Percentiles rank a stretch among this genome's conserved stretches.
Conservation (phyloP, 2,888 invertebrate genomes). For the Acanthosepion esculentum region DNA sequence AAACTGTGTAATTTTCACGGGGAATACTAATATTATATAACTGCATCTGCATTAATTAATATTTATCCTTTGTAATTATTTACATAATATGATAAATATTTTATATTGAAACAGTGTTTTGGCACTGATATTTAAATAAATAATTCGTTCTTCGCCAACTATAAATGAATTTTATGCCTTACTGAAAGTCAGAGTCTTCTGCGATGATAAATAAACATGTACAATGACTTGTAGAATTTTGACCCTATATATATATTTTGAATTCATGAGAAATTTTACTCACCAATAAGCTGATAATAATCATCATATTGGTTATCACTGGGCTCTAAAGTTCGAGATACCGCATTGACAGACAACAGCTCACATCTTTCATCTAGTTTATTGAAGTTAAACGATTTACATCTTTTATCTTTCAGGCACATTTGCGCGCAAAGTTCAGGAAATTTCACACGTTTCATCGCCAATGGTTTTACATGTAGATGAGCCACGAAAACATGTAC, state of each 20-base stretch:
- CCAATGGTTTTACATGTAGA: background rate
- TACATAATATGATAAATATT: too few relatives aligned
- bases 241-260: background rate
- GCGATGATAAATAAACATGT: too few relatives aligned
- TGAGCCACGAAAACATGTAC: background rate
- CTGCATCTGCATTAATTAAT: too few relatives aligned
- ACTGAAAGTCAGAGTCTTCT: too few relatives aligned
- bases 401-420: background rate
- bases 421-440: background rate
- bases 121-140: too few relatives aligned
- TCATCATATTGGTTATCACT: background rate
- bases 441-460: background rate
- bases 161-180: too few relatives aligned
- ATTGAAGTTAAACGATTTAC: background rate
- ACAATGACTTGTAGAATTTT: background rate
- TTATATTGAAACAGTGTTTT: too few relatives aligned
- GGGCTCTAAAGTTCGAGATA: background rate
- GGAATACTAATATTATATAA: too few relatives aligned
- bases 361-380: background rate
- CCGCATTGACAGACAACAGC: background rate
- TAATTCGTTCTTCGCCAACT: too few relatives aligned
- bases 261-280: background rate
- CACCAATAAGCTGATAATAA: background rate
- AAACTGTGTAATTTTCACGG: too few relatives aligned
- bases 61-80: too few relatives aligned